Evolutionary conservation across 2,888 invertebrate species (phyloP), one percentile per base, ranked within the genome.

Genomic region (Pollenia angustigena): DNA sequence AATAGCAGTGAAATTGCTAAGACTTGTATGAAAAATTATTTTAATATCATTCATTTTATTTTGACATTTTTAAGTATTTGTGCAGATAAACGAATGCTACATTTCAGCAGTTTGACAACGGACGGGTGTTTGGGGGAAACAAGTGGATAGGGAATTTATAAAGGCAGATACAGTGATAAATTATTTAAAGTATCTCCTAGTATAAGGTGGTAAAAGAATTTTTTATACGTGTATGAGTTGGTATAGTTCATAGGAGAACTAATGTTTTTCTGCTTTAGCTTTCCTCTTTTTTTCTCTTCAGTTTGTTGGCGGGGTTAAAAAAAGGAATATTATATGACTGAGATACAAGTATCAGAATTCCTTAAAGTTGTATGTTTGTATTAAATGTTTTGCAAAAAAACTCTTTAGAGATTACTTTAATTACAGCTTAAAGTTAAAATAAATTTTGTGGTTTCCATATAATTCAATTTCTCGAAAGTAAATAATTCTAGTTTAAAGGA

Each of bases 1-100:
- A 75, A 75, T 10, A 62, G 75, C 64, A 46, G 56, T 18, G 32
- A 58, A 81, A 78, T 48, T 69, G 62, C 68, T 56, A 81, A 54
- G 82, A 83, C 82, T 88, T 81, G 66, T 40, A 46, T 83, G 78
- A 88, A 88, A 89, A 88, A 87, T 85, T 88, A 87, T 89, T 87
- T 88, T 87, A 88, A 87, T 88, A 88, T 88, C 88, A 88, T 88
- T 88, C 88, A 88, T 85, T 88, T 87, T 85, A 88, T 89, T 88
- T 88, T 82, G 87, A 75, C 87, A 85, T 83, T 81, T 76, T 76
- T 74, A 81, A 86, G 80, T 68, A 83, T 85, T 87, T 85, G 81
- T 75, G 80, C 74, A 81, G 76, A 87, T 86, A 87, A 83, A 85
- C 66, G 78, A 87, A 85, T 83, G 72, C 64, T 76, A 62, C 68